Percentiles rank a stretch among this genome's conserved stretches.
phyloP scores from a whole-genome alignment of 2,113 vertebrate species.

The Trinectes maculatus region DNA sequence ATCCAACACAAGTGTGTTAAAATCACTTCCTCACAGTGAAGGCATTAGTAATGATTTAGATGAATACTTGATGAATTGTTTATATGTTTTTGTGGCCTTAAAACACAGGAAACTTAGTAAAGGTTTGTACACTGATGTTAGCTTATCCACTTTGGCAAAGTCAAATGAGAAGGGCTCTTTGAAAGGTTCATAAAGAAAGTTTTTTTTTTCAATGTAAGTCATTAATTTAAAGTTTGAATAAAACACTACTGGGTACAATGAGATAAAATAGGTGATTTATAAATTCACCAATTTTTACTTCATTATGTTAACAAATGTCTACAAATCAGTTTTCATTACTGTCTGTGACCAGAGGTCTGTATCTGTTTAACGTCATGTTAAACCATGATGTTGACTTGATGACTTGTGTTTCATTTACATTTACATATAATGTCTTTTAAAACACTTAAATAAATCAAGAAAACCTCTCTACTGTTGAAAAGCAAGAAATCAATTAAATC shows the following conservation, averaged over 20 bases:
- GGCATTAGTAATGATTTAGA: background rate
- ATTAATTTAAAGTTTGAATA: background rate
- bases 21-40: background rate
- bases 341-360: background rate
- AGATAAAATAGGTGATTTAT: background rate
- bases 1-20: background rate
- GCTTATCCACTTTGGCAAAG: background rate
- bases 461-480: background rate
- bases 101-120: conserved; percentile 17
- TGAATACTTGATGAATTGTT: background rate
- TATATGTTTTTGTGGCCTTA: conserved; percentile 12
- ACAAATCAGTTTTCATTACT: background rate
- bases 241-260: background rate
- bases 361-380: no score
- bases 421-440: background rate
- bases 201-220: background rate
- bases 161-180: background rate
- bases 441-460: conserved; percentile 4
- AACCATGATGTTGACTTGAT: background rate
- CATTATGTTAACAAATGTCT: conserved; percentile 6
- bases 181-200: background rate
- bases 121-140: background rate
- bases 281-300: background rate
- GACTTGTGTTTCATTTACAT: conserved; percentile 2
- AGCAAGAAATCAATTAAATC: background rate